phyloP scores from a whole-genome alignment of 2,113 vertebrate species.

The Periophthalmus modestus region DNA sequence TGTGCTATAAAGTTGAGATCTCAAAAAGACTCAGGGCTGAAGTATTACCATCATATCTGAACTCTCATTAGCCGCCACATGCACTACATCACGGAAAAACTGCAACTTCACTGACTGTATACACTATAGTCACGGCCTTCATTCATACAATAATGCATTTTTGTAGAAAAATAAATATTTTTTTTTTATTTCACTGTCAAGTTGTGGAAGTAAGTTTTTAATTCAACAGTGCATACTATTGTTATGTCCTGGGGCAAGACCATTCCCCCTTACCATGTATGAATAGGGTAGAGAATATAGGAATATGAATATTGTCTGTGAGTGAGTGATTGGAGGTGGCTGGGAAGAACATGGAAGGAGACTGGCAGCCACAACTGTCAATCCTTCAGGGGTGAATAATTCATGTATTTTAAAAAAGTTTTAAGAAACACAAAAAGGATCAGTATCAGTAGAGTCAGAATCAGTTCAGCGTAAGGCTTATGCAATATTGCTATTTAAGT shows the following conservation, averaged over 20 bases:
- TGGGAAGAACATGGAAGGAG: no score
- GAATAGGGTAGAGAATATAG: no score
- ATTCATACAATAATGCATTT: slow-evolving; percentile 47
- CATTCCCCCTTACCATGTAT: neutral
- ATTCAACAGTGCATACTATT: neutral
- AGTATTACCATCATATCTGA: slow-evolving; percentile 58
- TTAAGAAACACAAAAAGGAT: neutral
- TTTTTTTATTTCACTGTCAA: slow-evolving; percentile 45
- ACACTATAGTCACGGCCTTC: slow-evolving; percentile 29
- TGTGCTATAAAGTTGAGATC: slow-evolving; percentile 51
- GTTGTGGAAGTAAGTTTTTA: neutral
- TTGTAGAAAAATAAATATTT: slow-evolving; percentile 62
- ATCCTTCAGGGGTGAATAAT: neutral
- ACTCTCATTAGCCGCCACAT: slow-evolving; percentile 46
- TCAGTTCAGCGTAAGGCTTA: neutral
- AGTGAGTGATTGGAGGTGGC: neutral
- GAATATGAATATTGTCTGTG: neutral
- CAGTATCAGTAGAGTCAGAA: no score
- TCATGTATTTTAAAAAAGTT: neutral
- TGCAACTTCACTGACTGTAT: slow-evolving; percentile 4
- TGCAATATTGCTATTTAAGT: neutral
- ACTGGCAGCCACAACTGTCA: neutral
- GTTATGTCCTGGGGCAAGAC: neutral
- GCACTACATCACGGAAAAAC: slow-evolving; percentile 32
- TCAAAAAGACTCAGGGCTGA: slow-evolving; percentile 76